Percentiles rank a stretch among this genome's conserved stretches.
Evolutionary conservation across 2,113 vertebrate species (phyloP).

Genomic region (Prionailurus viverrinus): DNA sequence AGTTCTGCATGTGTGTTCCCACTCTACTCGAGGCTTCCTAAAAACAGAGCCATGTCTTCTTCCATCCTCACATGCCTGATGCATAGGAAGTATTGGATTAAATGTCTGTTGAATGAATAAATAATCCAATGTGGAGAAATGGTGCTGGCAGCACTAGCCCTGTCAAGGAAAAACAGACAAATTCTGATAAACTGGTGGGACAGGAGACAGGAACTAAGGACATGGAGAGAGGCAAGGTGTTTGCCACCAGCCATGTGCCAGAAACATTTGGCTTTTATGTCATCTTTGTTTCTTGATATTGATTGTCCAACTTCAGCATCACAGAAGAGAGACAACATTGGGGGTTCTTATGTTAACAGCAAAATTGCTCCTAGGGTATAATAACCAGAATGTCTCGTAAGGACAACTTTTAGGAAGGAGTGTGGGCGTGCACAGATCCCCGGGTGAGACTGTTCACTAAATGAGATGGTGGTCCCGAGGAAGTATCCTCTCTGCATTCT

Average conservation of each 20-base stretch:
- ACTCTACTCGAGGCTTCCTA: too few species aligned
- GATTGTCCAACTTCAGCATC: neutral
- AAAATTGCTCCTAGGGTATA: slow-evolving; percentile 9
- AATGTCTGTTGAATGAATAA: neutral
- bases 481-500: neutral
- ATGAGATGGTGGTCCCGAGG: neutral
- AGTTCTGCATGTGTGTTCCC: neutral
- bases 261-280: neutral
- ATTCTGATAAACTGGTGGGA: neutral
- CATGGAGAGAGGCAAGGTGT: neutral
- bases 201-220: neutral
- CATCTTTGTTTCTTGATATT: neutral
- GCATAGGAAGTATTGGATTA: neutral
- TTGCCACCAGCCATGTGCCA: neutral
- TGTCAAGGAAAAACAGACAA: neutral
- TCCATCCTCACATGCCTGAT: neutral
- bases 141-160: neutral
- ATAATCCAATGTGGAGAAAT: neutral
- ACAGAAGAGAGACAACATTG: neutral
- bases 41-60: slow-evolving; percentile 9
- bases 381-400: neutral
- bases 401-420: neutral
- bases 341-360: neutral
- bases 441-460: neutral
- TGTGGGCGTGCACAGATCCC: neutral